phyloP scores from a whole-genome alignment of 2,888 invertebrate species.

The Brenthis hecate region DNA sequence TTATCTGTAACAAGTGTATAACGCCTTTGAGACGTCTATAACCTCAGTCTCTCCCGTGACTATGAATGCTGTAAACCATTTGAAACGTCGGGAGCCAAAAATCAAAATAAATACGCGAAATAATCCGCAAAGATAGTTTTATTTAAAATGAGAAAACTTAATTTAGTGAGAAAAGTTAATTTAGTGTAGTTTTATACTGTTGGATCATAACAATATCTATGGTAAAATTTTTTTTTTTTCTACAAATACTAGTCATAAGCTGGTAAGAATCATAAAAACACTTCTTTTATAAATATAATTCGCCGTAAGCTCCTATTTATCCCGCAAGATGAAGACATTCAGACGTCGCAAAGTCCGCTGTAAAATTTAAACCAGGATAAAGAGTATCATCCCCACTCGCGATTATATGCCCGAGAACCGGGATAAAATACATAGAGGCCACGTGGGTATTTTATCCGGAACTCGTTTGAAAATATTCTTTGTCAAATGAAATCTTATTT shows the following conservation, averaged over 20 bases:
- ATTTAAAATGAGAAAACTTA: too few relatives aligned
- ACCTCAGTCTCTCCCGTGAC: too few relatives aligned
- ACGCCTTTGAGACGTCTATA: too few relatives aligned
- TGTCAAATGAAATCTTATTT: not conserved
- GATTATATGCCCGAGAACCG: conserved; percentile 39
- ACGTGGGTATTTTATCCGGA: conserved; percentile 42
- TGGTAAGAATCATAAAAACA: conserved; percentile 22
- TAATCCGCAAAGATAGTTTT: too few relatives aligned
- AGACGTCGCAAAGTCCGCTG: conserved; percentile 58
- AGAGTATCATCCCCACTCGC: conserved; percentile 57
- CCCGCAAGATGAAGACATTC: conserved; percentile 51
- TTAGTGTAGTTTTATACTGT: too few relatives aligned
- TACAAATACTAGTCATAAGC: not conserved
- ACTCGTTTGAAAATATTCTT: conserved; percentile 31
- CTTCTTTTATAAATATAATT: conserved; percentile 36
- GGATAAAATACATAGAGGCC: conserved; percentile 46
- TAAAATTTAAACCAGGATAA: conserved; percentile 74
- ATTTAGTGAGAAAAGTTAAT: too few relatives aligned
- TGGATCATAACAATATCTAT: too few relatives aligned
- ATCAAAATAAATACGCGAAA: too few relatives aligned
- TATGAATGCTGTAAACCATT: too few relatives aligned
- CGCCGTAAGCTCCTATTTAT: conserved; percentile 52
- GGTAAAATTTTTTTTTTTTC: not conserved
- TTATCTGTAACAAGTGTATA: too few relatives aligned
- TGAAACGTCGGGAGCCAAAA: too few relatives aligned